A percentile compares a stretch with the other conserved stretches of the same genome.
Conservation (phyloP, 2,797 vertebrate species). For the Cyprinodon diabolis region DNA sequence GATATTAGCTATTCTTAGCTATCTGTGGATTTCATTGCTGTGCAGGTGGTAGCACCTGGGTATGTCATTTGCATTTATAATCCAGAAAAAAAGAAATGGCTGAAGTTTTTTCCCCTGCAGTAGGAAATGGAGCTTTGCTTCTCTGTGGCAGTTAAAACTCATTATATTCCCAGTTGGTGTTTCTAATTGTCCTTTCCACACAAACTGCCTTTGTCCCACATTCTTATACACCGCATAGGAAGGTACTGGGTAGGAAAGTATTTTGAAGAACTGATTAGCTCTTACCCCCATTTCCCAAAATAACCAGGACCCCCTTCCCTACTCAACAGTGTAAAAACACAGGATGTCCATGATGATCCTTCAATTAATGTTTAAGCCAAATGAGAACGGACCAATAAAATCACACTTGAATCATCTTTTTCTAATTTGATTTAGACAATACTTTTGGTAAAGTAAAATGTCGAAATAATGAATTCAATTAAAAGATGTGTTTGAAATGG, state of each 20-base stretch:
- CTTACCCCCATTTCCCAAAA: too few species aligned
- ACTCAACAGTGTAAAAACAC: neutral
- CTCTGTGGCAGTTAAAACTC: neutral
- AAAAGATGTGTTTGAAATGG: neutral
- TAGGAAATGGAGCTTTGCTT: neutral
- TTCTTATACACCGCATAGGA: neutral
- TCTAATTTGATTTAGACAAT: neutral
- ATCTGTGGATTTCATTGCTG: neutral
- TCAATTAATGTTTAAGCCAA: neutral
- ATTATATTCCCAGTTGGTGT: neutral
- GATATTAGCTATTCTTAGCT: neutral
- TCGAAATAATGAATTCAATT: neutral
- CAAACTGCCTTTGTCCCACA: neutral
- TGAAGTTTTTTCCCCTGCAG: neutral
- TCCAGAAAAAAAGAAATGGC: neutral
- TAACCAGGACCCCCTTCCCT: too few species aligned
- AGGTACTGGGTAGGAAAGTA: neutral
- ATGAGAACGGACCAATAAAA: neutral
- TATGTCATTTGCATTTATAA: conserved; percentile 4
- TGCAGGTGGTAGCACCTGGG: neutral
- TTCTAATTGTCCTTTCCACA: conserved; percentile 6
- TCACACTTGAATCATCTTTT: neutral
- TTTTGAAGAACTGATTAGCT: neutral
- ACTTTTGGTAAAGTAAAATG: neutral
- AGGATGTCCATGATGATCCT: too few species aligned